phyloP scores from a whole-genome alignment of 2,113 vertebrate genomes.

The Gallinago undulata region DNA sequence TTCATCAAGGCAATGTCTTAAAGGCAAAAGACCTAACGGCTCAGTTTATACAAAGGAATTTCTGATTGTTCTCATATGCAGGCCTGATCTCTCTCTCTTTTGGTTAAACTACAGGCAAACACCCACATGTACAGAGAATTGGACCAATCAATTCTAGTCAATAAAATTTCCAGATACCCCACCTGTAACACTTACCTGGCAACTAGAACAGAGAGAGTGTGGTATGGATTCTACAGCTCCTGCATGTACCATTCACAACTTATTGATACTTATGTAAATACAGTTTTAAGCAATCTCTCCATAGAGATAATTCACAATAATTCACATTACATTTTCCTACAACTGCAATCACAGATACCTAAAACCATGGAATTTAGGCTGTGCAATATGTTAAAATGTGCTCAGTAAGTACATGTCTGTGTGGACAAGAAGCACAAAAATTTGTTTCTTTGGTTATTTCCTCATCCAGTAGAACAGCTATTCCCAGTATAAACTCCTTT shows the following conservation, averaged over 20 bases:
- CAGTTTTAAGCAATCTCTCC: background rate
- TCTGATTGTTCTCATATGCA: background rate
- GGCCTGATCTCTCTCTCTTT: background rate
- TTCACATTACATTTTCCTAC: background rate
- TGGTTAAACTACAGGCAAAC: background rate
- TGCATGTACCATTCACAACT: background rate
- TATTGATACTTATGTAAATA: background rate
- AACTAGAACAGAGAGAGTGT: slow-evolving; percentile 31
- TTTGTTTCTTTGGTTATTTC: background rate
- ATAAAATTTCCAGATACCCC: slow-evolving; percentile 17
- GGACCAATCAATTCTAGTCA: background rate
- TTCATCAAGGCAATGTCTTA: background rate
- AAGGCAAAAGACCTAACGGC: background rate
- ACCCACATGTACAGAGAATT: background rate
- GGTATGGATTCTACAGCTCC: background rate
- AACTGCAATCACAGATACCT: background rate
- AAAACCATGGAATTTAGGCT: background rate
- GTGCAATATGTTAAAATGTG: background rate
- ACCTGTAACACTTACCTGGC: background rate
- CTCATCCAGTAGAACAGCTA: background rate
- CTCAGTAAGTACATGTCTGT: background rate
- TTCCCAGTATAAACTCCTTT: background rate
- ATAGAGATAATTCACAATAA: background rate
- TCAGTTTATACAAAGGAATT: background rate
- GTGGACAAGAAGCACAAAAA: background rate